phyloP scores from a whole-genome alignment of 2,113 vertebrate species.

The Choloepus hoffmanni region DNA sequence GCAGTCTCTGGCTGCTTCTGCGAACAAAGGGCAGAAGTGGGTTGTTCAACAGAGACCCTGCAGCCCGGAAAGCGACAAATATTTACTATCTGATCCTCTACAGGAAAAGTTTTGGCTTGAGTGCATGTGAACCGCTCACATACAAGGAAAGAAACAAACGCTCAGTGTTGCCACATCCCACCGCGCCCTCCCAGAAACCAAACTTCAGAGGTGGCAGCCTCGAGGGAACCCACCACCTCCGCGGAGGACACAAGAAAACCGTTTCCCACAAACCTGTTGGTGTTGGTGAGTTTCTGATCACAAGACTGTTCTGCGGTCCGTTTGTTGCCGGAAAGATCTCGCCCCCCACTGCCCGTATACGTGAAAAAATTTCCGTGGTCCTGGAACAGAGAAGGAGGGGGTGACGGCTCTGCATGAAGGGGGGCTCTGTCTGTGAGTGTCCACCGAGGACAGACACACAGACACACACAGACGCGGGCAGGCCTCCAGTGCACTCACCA shows the following conservation, averaged over 20 bases:
- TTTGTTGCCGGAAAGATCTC: conserved; percentile 98
- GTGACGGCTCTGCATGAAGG: background rate
- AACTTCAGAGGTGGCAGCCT: background rate
- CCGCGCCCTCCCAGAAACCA: background rate
- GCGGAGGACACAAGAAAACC: background rate
- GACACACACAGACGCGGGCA: no score
- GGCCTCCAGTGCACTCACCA: conserved; percentile 85
- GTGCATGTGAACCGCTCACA: background rate
- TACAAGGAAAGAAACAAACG: no score
- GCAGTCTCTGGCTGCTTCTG: background rate
- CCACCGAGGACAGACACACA: background rate
- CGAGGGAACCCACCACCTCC: background rate
- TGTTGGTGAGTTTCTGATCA: conserved; percentile 98
- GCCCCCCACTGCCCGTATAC: conserved; percentile 96
- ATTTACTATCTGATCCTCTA: background rate
- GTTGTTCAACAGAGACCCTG: background rate
- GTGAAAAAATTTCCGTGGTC: conserved; percentile 98
- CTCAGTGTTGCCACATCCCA: fast-evolving
- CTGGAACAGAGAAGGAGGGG: conserved; percentile 82
- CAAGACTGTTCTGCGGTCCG: conserved; percentile 98
- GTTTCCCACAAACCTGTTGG: conserved; percentile 92
- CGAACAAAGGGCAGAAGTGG: fast-evolving
- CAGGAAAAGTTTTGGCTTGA: background rate
- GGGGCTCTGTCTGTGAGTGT: no score
- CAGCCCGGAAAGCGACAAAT: background rate